These are phyloP conservation scores for Zelleria hepariella DNA, from an alignment of 2,888 invertebrate species.

Conservation along the genomic window DNA sequence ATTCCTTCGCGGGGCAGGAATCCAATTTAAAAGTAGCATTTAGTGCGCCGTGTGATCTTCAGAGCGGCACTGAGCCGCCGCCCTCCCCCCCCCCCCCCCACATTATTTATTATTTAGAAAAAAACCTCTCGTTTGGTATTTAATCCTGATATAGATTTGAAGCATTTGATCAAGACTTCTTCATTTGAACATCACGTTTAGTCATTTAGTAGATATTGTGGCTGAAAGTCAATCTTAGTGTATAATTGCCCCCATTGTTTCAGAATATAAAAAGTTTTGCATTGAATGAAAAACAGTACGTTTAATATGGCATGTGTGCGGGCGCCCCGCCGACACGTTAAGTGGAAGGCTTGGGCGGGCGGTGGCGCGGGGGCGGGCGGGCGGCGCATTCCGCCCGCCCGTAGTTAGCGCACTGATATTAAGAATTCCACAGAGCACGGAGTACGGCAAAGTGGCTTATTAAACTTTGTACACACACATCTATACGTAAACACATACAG, in stretches of 20 bases:
- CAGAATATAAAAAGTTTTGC: no score
- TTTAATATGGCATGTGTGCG: neutral
- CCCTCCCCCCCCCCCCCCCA: constrained; percentile 1
- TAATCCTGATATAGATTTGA: no score
- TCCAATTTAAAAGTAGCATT: constrained; percentile 41
- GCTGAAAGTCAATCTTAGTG: no score
- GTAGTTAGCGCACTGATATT: constrained; percentile 71
- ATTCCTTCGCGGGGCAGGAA: neutral
- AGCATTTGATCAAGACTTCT: no score
- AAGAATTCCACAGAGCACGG: constrained; percentile 61
- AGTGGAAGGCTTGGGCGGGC: neutral
- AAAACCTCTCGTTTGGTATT: no score
- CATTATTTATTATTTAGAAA: no score
- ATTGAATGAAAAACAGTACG: neutral
- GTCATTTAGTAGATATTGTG: no score
- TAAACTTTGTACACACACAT: neutral
- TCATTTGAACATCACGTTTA: no score
- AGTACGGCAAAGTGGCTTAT: constrained; percentile 18
- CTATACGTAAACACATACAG: neutral
- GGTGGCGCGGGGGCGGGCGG: constrained; percentile 3
- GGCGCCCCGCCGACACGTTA: neutral
- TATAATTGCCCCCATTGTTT: no score
- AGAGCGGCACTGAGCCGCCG: constrained; percentile 16
- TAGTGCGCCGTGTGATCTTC: constrained; percentile 37
- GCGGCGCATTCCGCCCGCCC: constrained; percentile 24